Evolutionary conservation across 2,113 vertebrate species (phyloP), one percentile per base, ranked within the genome.

Genomic region (Lophura nycthemera): DNA sequence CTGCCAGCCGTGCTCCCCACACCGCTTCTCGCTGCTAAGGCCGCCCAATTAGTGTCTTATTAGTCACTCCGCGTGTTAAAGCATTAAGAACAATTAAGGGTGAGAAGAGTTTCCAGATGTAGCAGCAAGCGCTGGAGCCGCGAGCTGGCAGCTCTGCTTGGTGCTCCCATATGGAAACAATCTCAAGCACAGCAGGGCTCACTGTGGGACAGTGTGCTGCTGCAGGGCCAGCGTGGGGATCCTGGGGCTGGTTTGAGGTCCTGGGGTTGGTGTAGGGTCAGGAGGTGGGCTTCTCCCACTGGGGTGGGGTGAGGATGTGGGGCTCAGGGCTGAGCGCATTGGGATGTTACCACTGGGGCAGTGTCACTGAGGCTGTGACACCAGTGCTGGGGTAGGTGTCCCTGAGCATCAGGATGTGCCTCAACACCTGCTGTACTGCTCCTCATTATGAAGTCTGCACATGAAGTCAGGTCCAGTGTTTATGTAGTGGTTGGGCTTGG

Each of bases 31-130:
- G 2, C 25, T 66, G 64, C 92, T 56, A 45, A 92, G 80, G 74
- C 90, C 10, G 69, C 83, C 96, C 96, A 96, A 96, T 98, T 97
- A 97, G 94, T 92, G 95, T 93, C 91, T 87, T 94, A 94, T 97
- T 96, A 96, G 97, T 93, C 89, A 88, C 90, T 95, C 79, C 7
- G 67, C 27, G 86, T 96, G 96, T 96, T 96, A 96, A 94, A 87
- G 96, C 96, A 97, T 97, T 97, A 97, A 82, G 91, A 90, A 93
- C 97, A 96, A 97, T 98, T 97, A 97, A 86, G 97, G 92, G 93
- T 87, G 96, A 96, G 96, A 97, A 96, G 95, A 88, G 95, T 65
- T 96, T 97, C 97, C 97, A 97, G 97, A 96, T 97, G 97, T 83
- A 92, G 94, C 20, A 0, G 70, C 75, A 74, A 40, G 78, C 4